These are phyloP conservation scores for Oenanthe melanoleuca DNA, from an alignment of 2,113 vertebrate species.

Conservation along the genomic window DNA sequence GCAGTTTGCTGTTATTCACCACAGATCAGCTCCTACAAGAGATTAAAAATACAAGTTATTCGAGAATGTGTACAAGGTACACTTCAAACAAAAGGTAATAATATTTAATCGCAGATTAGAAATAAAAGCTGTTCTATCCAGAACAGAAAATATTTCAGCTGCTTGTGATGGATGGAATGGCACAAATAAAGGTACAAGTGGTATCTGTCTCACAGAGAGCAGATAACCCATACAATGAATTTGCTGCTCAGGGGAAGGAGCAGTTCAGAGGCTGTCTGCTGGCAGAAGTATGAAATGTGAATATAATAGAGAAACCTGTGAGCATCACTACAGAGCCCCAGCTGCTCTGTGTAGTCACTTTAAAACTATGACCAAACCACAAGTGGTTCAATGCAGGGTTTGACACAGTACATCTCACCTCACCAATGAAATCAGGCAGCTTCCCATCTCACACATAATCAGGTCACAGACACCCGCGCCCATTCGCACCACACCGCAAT, in stretches of 20 bases:
- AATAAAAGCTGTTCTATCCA: neutral
- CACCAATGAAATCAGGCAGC: fast-evolving
- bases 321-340: neutral
- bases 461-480: neutral
- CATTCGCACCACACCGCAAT: fast-evolving
- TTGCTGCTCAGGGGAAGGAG: neutral
- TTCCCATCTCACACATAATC: fast-evolving
- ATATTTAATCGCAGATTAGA: neutral
- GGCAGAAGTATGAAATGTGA: neutral
- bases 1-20: neutral
- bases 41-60: neutral
- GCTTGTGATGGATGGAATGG: fast-evolving
- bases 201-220: fast-evolving
- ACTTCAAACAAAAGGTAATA: neutral
- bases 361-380: neutral
- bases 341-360: fast-evolving
- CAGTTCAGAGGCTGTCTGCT: neutral
- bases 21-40: slow-evolving; percentile 47
- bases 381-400: fast-evolving
- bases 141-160: neutral
- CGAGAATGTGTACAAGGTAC: neutral
- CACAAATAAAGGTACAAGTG: neutral
- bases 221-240: fast-evolving
- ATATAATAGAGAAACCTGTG: neutral
- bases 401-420: fast-evolving